Evolutionary conservation across 2,113 vertebrate genomes (phyloP), one percentile per base, ranked within the genome.

Genomic region (Prietella phreatophila): DNA sequence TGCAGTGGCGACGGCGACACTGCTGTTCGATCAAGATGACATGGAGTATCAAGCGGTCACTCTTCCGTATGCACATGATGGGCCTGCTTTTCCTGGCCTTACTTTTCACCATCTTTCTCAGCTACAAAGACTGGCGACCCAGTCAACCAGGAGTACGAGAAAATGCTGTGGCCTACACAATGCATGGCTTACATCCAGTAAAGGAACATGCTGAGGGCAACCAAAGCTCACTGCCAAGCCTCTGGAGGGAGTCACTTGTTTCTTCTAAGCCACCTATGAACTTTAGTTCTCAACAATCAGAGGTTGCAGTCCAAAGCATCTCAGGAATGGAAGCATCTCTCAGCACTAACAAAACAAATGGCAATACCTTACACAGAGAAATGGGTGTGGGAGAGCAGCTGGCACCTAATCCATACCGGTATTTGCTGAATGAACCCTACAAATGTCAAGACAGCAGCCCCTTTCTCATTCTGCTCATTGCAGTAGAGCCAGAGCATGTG

Each of bases 1-100:
- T 99, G 98, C 98, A 97, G 97, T 98, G 98, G 97, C 96, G 98
- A 92, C 96, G 98, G 92, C 95, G 98, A 89, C 97, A 98, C 91
- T 99, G 97, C 93, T 99, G 98, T 95, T 96, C 97, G 92, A 96
- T 96, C 92, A 99, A 98, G 94, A 98, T 99, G 97, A 97, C 96
- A 93, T 99, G 97, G 96, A 97, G 96, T 92, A 89, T 95, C 93
- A 99, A 99, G 92, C 96, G 98, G 89, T 98, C 97, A 36, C 95
- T 98, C 36, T 97, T 98, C 89, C 97, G 98, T 81, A 97, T 97
- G 63, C 98, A 97, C 3, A 96, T 98, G 76, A 95, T 97, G 0
- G 97, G 97, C 50, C 93, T 99, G 83, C 88, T 99, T 50, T 98
- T 96, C 0, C 95, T 99, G 4, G 97, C 97, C n/a, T 95, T 97